Conservation (phyloP, 2,888 invertebrate genomes). For the Lobophora halterata region DNA sequence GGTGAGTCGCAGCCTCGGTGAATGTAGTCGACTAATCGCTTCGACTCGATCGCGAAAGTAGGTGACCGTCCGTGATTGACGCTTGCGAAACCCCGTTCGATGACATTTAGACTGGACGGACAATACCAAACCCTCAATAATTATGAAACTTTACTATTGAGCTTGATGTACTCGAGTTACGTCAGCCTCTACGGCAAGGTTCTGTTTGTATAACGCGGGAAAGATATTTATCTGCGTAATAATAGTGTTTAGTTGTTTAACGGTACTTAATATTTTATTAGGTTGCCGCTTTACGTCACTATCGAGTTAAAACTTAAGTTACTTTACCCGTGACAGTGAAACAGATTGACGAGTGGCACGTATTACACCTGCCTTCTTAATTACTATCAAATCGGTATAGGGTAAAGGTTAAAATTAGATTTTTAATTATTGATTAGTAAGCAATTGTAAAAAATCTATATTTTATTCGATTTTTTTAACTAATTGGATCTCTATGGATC, state of each 20-base stretch:
- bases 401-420: no score
- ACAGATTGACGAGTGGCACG: no score
- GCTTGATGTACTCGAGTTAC: slow-evolving; percentile 34
- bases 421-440: no score
- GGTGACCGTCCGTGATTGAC: slow-evolving; percentile 80
- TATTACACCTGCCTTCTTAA: no score
- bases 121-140: slow-evolving; percentile 65
- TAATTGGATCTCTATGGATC: slow-evolving; percentile 71
- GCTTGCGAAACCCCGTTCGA: slow-evolving; percentile 78
- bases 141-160: slow-evolving; percentile 62
- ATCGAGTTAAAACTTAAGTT: slow-evolving; percentile 6
- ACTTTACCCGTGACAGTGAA: slow-evolving; percentile 1
- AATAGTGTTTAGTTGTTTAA: slow-evolving; percentile 20
- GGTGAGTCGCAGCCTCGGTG: slow-evolving; percentile 75
- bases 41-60: slow-evolving; percentile 78
- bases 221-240: slow-evolving; percentile 19
- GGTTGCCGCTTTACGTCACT: slow-evolving; percentile 9
- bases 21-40: slow-evolving; percentile 76
- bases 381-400: no score
- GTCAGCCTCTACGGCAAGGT: slow-evolving; percentile 25
- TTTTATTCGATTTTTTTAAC: slow-evolving; percentile 29
- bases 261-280: slow-evolving; percentile 18
- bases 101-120: slow-evolving; percentile 77
- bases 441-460: background rate
- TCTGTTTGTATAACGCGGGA: slow-evolving; percentile 18